A percentile compares a stretch with the other conserved stretches of the same genome.
Conservation (phyloP, 2,113 vertebrate genomes). For the Scophthalmus maximus region DNA sequence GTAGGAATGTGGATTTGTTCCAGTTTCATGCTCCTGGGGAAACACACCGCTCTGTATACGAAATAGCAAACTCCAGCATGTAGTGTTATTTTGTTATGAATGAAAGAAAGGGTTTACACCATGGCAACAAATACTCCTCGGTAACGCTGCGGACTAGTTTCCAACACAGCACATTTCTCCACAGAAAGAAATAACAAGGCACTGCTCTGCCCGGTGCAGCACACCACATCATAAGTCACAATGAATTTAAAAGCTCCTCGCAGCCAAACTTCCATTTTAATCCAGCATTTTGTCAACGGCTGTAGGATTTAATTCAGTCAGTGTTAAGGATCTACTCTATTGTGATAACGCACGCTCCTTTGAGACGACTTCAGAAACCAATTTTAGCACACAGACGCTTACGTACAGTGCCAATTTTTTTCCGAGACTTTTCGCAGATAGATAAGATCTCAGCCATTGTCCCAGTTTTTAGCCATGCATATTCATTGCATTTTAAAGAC, state of each 20-base stretch:
- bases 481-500: slow-evolving; percentile 69
- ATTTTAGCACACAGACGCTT: slow-evolving; percentile 63
- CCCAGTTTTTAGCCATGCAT: slow-evolving; percentile 72
- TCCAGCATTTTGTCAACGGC: slow-evolving; percentile 67
- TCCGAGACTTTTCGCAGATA: slow-evolving; percentile 52
- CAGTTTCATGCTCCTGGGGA: slow-evolving; percentile 15
- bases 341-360: slow-evolving; percentile 64
- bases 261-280: slow-evolving; percentile 72
- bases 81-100: slow-evolving; percentile 49
- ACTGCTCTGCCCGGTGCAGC: slow-evolving; percentile 43
- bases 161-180: slow-evolving; percentile 52
- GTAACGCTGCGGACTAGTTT: slow-evolving; percentile 57
- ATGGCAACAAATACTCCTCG: slow-evolving; percentile 55
- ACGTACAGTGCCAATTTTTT: slow-evolving; percentile 54
- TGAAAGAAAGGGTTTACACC: slow-evolving; percentile 50
- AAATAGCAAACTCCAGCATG: slow-evolving; percentile 32
- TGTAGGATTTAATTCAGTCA: slow-evolving; percentile 66
- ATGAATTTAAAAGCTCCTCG: slow-evolving; percentile 64
- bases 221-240: slow-evolving; percentile 62
- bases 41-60: slow-evolving; percentile 3
- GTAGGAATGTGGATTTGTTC: slow-evolving; percentile 27
- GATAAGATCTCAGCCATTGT: slow-evolving; percentile 66
- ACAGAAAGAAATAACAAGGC: slow-evolving; percentile 40
- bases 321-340: slow-evolving; percentile 60
- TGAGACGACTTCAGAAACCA: slow-evolving; percentile 56